Conservation (phyloP, 2,888 invertebrate genomes). For the Acholoe squamosa region DNA sequence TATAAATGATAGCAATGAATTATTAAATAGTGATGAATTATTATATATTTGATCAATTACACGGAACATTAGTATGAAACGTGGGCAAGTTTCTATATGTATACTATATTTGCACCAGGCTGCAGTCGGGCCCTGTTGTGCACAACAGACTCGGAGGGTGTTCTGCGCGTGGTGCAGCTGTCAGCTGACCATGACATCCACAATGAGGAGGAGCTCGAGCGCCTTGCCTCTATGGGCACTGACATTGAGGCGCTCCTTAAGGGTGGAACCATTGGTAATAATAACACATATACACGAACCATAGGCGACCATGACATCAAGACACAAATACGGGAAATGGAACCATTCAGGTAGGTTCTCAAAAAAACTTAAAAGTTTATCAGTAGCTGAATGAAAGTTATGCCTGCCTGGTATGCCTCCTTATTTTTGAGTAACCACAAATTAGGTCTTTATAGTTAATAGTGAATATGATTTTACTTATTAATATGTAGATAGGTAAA, state of each 20-base stretch:
- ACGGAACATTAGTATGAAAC: too few species aligned
- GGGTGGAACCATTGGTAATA: not conserved
- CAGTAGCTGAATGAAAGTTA: not conserved
- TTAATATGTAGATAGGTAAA: too few species aligned
- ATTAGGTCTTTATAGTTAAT: too few species aligned
- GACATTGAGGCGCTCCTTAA: slow-evolving; percentile 87
- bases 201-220: slow-evolving; percentile 92
- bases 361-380: not conserved
- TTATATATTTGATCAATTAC: too few species aligned
- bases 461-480: too few species aligned
- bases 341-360: slow-evolving; percentile 86
- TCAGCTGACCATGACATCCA: slow-evolving; percentile 92
- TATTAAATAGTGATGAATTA: too few species aligned
- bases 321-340: slow-evolving; percentile 92
- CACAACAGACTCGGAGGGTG: slow-evolving; percentile 90
- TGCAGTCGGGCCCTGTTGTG: slow-evolving; percentile 91
- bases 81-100: not conserved
- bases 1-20: too few species aligned
- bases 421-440: too few species aligned
- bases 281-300: slow-evolving; percentile 89
- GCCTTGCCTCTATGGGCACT: slow-evolving; percentile 90
- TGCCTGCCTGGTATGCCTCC: too few species aligned
- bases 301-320: slow-evolving; percentile 94
- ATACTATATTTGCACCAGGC: slow-evolving; percentile 74
- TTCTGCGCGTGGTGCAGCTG: slow-evolving; percentile 90